Base-by-base conservation (phyloP, 1,140 invertebrate genomes). In the Conus ventricosus region DNA sequence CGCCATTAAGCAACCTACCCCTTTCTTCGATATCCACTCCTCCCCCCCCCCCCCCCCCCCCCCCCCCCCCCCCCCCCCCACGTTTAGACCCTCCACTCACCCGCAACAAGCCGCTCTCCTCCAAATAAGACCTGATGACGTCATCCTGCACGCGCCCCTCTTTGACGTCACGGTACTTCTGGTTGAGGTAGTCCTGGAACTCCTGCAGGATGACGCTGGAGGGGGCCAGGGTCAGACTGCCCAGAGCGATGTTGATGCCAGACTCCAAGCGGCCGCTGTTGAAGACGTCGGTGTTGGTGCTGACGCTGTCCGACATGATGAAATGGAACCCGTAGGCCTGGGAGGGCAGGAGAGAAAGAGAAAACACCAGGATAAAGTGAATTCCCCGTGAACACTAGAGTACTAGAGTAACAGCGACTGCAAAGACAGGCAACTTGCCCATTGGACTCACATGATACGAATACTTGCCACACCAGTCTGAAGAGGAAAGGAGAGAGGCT, bases 271-370 rank as follows among this genome's bases (percentile, higher is more conserved):
- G 39, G 17, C 85, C 85, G 71, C 71, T 78, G 20, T 87, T 78
- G 55, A 91, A 88, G 5, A 90, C 86, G 11, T 84, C 67, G 3
- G 81, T 76, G 85, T 88, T 82, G n/a, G 85, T 87, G 57, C 92
- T 91, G 10, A 91, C 85, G 51, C 90, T 86, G 67, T 93, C 91
- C 0, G 91, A 90, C 80, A 93, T 88, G 15, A 93, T 90, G 91
- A 91, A 93, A 15, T 87, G 89, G 25, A 93, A 63, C 13, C 85
- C 85, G 23, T 23, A 78, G 5, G 76, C 76, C 25, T 13, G 76
- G 25, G 4, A 51, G 17, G 17, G 27, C 27, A 78, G 17, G 20
- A 39, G 76, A 39, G 3, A 51, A n/a, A n/a, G n/a, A n/a, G n/a
- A 75, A n/a, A 25, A 75, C 39, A 39, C 39, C 78, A 81, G 53